Evolutionary conservation across 2,113 vertebrate species (phyloP), one percentile per base, ranked within the genome.

Genomic region (Cariama cristata): DNA sequence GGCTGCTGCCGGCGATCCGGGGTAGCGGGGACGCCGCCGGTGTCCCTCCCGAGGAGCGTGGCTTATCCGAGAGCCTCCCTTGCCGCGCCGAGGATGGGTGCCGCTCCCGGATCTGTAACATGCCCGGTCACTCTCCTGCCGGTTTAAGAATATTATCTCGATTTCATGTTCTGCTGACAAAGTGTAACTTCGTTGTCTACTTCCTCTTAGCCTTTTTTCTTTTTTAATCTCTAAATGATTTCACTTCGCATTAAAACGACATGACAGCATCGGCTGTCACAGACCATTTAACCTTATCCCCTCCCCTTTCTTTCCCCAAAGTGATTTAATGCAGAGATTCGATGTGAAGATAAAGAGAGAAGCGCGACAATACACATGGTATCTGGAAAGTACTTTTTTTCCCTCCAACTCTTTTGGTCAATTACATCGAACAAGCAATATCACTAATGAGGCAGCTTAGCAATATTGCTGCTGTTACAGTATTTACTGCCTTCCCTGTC

Each of bases 41-140:
- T 1, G 21, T 4, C 47, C 33, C 3, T 32, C 4, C 53, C 19
- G 7, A 6, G 73, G 5, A 42, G 72, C 1, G n/a, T 40, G 32
- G 35, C 45, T 79, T 3, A 0, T 3, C 59, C 10, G 1, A 1
- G 21, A 11, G 68, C 40, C 63, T 14, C 7, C 79, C 24, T 3
- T 1, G 42, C 68, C 0, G 18, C 1, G 52, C 0, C 5, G 7
- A 0, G 79, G 30, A 2, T 7, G 63, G 47, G 55, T 19, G 72
- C 64, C n/a, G n/a, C 77, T 66, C 22, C 77, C 23, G 2, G 4
- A 8, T 1, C 45, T 4, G 3, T 2, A 38, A 2, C 22, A 1
- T 2, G 59, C 30, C 52, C 27, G 18, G 35, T 2, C 9, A 19
- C 28, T 52, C 55, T 6, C 13, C 58, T 8, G 49, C 27, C 49